These are phyloP conservation scores for Temnothorax ravouxi DNA, from an alignment of 2,888 invertebrate species.

Conservation along the genomic window DNA sequence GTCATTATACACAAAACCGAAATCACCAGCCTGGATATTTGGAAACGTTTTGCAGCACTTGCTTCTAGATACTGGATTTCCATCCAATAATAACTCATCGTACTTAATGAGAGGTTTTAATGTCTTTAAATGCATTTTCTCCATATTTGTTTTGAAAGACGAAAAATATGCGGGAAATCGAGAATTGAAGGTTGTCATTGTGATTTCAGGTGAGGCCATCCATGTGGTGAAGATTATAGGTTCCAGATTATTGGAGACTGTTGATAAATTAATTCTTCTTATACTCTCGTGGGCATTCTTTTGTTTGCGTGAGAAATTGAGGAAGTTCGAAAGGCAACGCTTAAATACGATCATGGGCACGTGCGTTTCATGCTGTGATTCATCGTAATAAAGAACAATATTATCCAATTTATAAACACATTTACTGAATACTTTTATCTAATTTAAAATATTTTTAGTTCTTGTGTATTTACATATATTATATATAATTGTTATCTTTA, in stretches of 20 bases:
- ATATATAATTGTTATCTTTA: not conserved
- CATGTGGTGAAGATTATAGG: constrained; percentile 9
- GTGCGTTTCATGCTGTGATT: constrained; percentile 43
- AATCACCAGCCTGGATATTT: constrained; percentile 51
- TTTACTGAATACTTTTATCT: constrained; percentile 3
- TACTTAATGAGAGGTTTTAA: not conserved
- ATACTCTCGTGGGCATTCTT: not conserved
- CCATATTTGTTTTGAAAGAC: not conserved
- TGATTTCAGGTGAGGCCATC: not conserved
- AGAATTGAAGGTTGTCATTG: not conserved
- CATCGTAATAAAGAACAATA: constrained; percentile 18
- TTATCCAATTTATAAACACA: not conserved
- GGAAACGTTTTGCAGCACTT: constrained; percentile 59
- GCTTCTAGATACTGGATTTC: constrained; percentile 44
- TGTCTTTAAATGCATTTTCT: not conserved
- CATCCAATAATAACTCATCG: constrained; percentile 57
- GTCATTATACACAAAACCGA: constrained; percentile 53
- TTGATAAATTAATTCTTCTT: not conserved
- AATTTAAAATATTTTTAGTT: not conserved
- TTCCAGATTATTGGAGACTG: not conserved
- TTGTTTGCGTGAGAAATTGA: constrained; percentile 59
- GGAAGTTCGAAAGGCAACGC: constrained; percentile 65
- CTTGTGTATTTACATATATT: not conserved
- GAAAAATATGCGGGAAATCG: not conserved
- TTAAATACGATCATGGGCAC: constrained; percentile 26